Conservation (phyloP, 1,140 invertebrate species). For the Habropoda laboriosa region DNA sequence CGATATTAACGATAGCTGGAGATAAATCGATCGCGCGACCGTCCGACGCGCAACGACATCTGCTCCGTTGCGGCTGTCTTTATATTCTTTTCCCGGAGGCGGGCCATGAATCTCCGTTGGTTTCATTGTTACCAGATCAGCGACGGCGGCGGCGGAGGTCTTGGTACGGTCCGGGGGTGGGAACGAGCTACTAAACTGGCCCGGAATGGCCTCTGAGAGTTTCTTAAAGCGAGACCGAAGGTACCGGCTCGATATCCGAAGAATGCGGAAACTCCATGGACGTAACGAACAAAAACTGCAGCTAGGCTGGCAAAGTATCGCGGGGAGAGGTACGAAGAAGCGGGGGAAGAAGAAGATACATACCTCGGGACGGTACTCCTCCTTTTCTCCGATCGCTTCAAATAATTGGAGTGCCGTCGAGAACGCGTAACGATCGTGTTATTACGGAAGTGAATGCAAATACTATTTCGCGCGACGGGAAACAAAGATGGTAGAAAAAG, state of each 20-base stretch:
- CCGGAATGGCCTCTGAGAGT: slow-evolving; percentile 47
- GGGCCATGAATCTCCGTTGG: slow-evolving; percentile 54
- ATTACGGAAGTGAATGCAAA: background rate
- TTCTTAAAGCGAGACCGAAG: slow-evolving; percentile 46
- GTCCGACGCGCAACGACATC: background rate
- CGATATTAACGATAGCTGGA: slow-evolving; percentile 20
- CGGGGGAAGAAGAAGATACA: background rate
- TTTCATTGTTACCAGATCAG: slow-evolving; percentile 62
- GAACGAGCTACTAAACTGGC: slow-evolving; percentile 49
- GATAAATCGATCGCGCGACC: slow-evolving; percentile 7
- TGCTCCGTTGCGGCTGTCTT: slow-evolving; percentile 5
- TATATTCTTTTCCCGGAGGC: slow-evolving; percentile 11
- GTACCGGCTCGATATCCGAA: slow-evolving; percentile 44
- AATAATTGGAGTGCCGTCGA: slow-evolving; percentile 16
- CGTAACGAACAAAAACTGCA: slow-evolving; percentile 51
- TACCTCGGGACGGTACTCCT: background rate
- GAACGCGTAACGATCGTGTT: slow-evolving; percentile 17
- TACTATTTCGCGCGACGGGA: background rate
- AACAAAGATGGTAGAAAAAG: background rate
- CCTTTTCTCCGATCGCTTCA: background rate
- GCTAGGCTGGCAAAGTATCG: slow-evolving; percentile 3
- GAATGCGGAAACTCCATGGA: slow-evolving; percentile 33
- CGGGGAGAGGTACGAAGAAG: background rate
- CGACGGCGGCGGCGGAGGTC: too few relatives aligned
- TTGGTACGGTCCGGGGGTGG: too few relatives aligned